Evolutionary conservation across 2,888 invertebrate species (phyloP).

Genomic region (Aricia artaxerxes): DNA sequence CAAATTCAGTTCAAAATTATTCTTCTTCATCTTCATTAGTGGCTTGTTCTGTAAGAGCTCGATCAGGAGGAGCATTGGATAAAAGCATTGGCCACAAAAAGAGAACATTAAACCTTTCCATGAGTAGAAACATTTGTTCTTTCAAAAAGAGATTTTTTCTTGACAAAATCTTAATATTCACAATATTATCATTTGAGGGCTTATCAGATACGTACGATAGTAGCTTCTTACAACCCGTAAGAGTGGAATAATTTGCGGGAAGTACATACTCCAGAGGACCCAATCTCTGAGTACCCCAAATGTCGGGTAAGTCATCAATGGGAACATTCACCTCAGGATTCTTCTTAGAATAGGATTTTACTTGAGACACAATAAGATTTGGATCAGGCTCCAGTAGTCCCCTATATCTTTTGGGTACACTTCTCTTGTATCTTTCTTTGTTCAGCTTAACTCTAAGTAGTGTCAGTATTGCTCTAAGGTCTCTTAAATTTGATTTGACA

Average conservation of each 20-base stretch:
- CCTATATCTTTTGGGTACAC: conserved; percentile 49
- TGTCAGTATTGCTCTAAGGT: conserved; percentile 55
- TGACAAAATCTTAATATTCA: conserved; percentile 47
- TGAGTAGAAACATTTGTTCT: conserved; percentile 48
- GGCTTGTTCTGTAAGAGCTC: conserved; percentile 2
- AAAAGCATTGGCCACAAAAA: conserved; percentile 65
- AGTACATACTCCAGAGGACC: conserved; percentile 50
- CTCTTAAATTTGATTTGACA: conserved; percentile 47
- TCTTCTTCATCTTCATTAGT: not conserved
- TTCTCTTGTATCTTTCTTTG: conserved; percentile 47
- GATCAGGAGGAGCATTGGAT: conserved; percentile 46
- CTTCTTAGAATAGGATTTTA: conserved; percentile 63
- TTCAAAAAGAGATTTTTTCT: conserved; percentile 51
- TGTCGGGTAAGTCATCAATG: conserved; percentile 47
- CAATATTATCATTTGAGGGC: conserved; percentile 35
- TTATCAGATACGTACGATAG: conserved; percentile 48
- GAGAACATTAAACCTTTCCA: conserved; percentile 57
- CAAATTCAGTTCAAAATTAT: not conserved
- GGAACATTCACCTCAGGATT: conserved; percentile 41
- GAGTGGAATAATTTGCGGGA: conserved; percentile 61
- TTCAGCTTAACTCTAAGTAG: conserved; percentile 56
- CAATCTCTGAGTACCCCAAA: conserved; percentile 56
- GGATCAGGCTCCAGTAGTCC: conserved; percentile 44
- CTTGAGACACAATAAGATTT: conserved; percentile 45
- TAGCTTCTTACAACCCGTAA: conserved; percentile 60